phyloP scores from a whole-genome alignment of 2,113 vertebrate species.

The Heliornis fulica region DNA sequence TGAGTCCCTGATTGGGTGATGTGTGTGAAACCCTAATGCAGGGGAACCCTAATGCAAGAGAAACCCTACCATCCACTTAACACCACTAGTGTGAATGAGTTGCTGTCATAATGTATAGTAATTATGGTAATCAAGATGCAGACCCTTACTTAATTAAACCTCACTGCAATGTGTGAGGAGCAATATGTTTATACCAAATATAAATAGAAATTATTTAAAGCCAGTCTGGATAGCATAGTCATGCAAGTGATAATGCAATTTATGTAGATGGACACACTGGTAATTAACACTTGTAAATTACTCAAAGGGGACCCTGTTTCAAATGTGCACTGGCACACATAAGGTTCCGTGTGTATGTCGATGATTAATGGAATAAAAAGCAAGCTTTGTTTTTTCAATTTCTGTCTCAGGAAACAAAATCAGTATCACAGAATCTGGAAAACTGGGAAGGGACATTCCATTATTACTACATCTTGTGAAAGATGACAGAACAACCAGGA shows the following conservation, averaged over 20 bases:
- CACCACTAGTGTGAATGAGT: not conserved
- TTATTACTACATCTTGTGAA: not conserved
- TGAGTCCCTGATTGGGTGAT: not conserved
- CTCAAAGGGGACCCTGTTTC: not conserved
- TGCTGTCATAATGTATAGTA: not conserved
- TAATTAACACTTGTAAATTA: conserved; percentile 51
- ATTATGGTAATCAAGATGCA: conserved; percentile 61
- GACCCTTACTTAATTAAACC: conserved; percentile 62
- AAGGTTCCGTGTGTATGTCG: not conserved
- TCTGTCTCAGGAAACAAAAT: not conserved
- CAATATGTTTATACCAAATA: conserved; percentile 55
- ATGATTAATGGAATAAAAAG: not conserved
- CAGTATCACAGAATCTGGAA: not conserved
- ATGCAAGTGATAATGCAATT: conserved; percentile 39
- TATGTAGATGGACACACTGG: not conserved
- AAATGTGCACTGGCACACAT: not conserved
- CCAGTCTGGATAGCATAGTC: conserved; percentile 29
- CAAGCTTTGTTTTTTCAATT: not conserved
- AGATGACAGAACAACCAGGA: not conserved
- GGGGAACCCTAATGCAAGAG: not conserved
- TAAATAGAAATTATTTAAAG: conserved; percentile 44
- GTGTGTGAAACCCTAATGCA: not conserved
- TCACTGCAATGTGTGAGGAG: not conserved
- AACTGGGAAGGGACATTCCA: rapidly evolving
- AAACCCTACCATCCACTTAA: not conserved